Conservation (phyloP, 37 sponge, comb jelly and placozoan genomes). For the Oscarella lobularis region DNA sequence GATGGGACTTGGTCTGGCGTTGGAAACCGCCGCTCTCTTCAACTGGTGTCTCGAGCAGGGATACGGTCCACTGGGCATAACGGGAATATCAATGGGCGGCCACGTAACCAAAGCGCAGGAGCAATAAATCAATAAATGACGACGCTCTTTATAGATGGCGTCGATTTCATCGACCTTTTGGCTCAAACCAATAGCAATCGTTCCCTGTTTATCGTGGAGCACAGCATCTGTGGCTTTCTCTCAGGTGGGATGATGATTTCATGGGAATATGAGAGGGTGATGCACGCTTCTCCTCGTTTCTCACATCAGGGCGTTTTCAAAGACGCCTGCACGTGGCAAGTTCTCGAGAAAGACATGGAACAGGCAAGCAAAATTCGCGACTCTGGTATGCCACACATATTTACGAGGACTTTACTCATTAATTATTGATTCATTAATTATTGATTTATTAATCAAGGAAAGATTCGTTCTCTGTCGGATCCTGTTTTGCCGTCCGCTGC, state of each 20-base stretch:
- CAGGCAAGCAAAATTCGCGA: too few species aligned
- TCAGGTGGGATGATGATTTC: not conserved
- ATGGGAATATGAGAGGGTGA: too few species aligned
- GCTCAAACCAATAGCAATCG: slow-evolving; percentile 2
- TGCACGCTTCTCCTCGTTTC: too few species aligned
- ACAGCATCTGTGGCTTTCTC: slow-evolving; percentile 2
- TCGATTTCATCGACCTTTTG: not conserved
- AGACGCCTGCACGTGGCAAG: not conserved
- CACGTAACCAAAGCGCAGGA: too few species aligned
- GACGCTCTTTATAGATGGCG: not conserved
- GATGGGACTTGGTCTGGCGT: slow-evolving; percentile 66
- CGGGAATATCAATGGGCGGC: slow-evolving; percentile 88
- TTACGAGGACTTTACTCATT: too few species aligned
- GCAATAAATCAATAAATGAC: not conserved
- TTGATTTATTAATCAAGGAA: too few species aligned
- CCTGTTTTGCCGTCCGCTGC: too few species aligned
- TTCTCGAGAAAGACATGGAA: too few species aligned
- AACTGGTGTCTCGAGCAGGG: slow-evolving; percentile 60
- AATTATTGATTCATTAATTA: too few species aligned
- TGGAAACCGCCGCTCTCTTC: slow-evolving; percentile 46
- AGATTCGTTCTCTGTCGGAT: too few species aligned
- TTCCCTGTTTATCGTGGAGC: slow-evolving; percentile 11
- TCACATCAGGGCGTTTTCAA: not conserved
- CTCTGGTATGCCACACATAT: too few species aligned
- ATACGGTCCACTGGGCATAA: slow-evolving; percentile 66